phyloP scores from a whole-genome alignment of 2,113 vertebrate species.

The Pionites leucogaster region DNA sequence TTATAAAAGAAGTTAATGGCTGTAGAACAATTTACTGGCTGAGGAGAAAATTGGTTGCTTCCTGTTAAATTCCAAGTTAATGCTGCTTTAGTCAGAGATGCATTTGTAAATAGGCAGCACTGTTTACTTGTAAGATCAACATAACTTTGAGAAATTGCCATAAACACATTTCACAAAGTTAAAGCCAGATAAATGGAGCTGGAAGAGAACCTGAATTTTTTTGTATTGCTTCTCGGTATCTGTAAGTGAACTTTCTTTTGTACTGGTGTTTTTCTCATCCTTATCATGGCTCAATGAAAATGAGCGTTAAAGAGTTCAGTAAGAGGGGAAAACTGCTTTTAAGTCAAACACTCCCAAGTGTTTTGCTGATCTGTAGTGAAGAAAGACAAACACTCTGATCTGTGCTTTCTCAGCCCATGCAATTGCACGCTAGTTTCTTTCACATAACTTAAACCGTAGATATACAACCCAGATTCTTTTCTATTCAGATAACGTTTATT shows the following conservation, averaged over 20 bases:
- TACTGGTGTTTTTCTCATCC: not conserved
- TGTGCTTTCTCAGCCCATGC: not conserved
- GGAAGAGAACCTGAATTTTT: not conserved
- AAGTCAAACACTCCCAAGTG: not conserved
- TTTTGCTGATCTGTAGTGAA: not conserved
- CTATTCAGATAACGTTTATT: not conserved
- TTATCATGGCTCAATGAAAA: not conserved
- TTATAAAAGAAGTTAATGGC: not conserved
- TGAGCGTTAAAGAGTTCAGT: not conserved
- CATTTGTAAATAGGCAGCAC: not conserved
- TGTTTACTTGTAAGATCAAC: not conserved
- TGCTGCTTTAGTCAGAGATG: not conserved
- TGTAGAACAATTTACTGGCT: not conserved
- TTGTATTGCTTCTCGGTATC: not conserved
- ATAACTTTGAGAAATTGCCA: not conserved
- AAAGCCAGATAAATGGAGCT: not conserved
- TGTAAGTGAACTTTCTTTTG: not conserved
- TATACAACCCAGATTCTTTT: not conserved
- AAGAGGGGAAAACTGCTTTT: not conserved
- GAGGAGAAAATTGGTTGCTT: constrained; percentile 6
- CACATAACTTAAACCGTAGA: not conserved
- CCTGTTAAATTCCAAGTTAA: not conserved
- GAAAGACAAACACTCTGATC: not conserved
- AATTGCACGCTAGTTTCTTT: not conserved
- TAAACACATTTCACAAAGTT: not conserved